These are phyloP conservation scores for Anagyrus pseudococci DNA, from an alignment of 2,888 invertebrate genomes.

Conservation along the genomic window DNA sequence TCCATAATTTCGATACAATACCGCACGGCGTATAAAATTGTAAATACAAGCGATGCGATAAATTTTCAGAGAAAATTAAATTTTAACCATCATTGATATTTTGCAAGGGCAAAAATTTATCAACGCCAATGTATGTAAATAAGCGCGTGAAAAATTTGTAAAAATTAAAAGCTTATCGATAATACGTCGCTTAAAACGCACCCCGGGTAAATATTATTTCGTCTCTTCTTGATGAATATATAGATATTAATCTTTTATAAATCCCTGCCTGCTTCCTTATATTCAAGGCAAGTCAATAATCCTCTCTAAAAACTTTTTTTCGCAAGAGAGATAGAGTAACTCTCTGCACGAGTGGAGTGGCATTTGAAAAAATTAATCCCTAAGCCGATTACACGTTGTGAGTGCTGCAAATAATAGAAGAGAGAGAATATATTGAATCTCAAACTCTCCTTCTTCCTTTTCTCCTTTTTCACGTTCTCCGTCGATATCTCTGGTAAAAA, in stretches of 20 bases:
- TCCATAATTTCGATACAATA: too few species aligned
- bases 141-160: neutral
- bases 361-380: slow-evolving; percentile 34
- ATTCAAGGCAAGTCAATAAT: slow-evolving; percentile 27
- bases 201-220: neutral
- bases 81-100: neutral
- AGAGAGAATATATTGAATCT: slow-evolving; percentile 15
- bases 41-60: too few species aligned
- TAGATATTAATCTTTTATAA: slow-evolving; percentile 17
- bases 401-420: slow-evolving; percentile 34
- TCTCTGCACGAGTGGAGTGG: slow-evolving; percentile 19
- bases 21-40: too few species aligned
- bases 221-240: neutral
- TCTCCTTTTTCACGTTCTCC: neutral
- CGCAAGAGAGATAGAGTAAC: neutral
- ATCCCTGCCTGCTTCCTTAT: slow-evolving; percentile 16
- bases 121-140: neutral
- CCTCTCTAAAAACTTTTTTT: slow-evolving; percentile 19
- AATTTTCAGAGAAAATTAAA: too few species aligned
- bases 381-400: slow-evolving; percentile 28
- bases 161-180: neutral
- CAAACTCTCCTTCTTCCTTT: neutral
- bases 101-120: too few species aligned
- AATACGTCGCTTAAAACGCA: neutral
- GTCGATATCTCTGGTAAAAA: too few species aligned